Evolutionary conservation across 2,113 vertebrate species (phyloP).

Genomic region (Phasianus colchicus): DNA sequence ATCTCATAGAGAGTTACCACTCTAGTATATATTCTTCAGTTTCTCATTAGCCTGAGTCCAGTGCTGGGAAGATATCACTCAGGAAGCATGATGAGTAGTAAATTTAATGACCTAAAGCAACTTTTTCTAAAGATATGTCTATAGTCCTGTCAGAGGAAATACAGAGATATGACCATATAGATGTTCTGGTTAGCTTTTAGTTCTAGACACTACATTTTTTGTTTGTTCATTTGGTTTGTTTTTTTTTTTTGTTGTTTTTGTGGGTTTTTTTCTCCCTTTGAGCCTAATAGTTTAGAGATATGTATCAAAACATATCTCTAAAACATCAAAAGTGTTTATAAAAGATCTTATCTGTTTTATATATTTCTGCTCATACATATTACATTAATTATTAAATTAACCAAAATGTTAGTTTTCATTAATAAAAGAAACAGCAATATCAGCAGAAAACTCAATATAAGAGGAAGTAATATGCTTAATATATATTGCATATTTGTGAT

Average conservation of each 20-base stretch:
- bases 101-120: not conserved
- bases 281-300: too few species aligned
- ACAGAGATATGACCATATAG: not conserved
- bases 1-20: rapidly evolving
- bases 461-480: not conserved
- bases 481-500: not conserved
- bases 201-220: not conserved
- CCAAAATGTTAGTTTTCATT: not conserved
- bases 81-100: not conserved
- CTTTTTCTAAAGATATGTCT: not conserved
- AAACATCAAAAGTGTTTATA: too few species aligned
- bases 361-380: too few species aligned
- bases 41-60: not conserved
- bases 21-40: not conserved
- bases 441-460: not conserved
- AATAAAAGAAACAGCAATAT: not conserved
- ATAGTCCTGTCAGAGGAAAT: not conserved
- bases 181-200: not conserved
- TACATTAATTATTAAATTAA: too few species aligned
- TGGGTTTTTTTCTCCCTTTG: too few species aligned
- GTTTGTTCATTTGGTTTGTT: too few species aligned
- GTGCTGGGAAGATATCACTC: not conserved
- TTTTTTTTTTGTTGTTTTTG: too few species aligned
- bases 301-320: too few species aligned
- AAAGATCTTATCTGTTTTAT: too few species aligned